phyloP scores from a whole-genome alignment of 2,888 invertebrate genomes.

The Colletes collaris region DNA sequence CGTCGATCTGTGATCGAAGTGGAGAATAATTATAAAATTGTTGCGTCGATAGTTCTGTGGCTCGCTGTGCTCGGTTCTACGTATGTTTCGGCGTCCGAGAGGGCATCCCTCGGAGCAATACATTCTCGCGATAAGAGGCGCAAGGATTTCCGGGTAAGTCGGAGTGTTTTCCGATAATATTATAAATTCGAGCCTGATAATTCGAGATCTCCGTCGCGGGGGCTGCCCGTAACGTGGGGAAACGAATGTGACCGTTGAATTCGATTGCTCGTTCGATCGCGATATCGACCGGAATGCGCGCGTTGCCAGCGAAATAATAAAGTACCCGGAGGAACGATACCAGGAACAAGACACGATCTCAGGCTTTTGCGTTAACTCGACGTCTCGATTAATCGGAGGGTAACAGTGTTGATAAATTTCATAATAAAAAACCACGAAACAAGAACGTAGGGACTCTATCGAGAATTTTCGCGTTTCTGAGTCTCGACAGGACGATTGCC shows the following conservation, averaged over 20 bases:
- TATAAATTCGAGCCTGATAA: constrained; percentile 54
- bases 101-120: constrained; percentile 5
- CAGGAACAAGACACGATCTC: constrained; percentile 2
- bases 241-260: constrained; percentile 52
- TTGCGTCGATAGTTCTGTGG: too few relatives aligned
- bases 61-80: not conserved
- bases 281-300: constrained; percentile 23
- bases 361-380: constrained; percentile 20
- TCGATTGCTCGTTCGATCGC: constrained; percentile 47
- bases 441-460: constrained; percentile 1
- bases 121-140: constrained; percentile 35
- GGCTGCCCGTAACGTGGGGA: constrained; percentile 24
- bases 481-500: constrained; percentile 39
- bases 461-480: constrained; percentile 27
- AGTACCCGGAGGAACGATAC: constrained; percentile 5
- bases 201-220: constrained; percentile 28
- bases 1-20: too few relatives aligned
- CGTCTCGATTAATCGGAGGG: too few relatives aligned
- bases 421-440: too few relatives aligned
- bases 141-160: constrained; percentile 39
- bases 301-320: constrained; percentile 17
- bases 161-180: constrained; percentile 56
- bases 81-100: constrained; percentile 11
- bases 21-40: too few relatives aligned
- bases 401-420: too few relatives aligned